phyloP scores from a whole-genome alignment of 2,797 vertebrate species.

The Rhincodon typus region DNA sequence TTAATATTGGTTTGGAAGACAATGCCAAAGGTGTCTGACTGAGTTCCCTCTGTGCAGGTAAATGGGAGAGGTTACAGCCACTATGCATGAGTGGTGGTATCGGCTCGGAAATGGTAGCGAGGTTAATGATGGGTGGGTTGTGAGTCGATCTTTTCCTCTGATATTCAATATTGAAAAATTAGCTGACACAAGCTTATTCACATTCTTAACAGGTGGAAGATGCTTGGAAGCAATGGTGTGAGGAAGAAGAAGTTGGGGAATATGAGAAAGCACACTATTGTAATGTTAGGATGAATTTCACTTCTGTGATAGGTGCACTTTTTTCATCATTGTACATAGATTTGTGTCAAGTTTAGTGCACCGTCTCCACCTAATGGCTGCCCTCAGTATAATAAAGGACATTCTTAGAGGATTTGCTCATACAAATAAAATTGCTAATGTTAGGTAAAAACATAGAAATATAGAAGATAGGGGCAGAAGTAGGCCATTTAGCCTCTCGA shows the following conservation, averaged over 20 bases:
- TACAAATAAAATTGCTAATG: too few relatives aligned
- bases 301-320: not conserved
- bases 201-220: not conserved
- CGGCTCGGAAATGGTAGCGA: too few relatives aligned
- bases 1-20: not conserved
- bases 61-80: not conserved
- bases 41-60: not conserved
- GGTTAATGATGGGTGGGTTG: not conserved
- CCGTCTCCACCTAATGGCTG: not conserved
- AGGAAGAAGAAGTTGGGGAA: not conserved
- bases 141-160: not conserved
- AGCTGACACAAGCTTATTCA: not conserved
- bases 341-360: not conserved
- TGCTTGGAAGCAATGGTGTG: not conserved
- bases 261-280: not conserved
- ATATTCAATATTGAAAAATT: not conserved
- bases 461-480: too few relatives aligned
- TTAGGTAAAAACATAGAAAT: too few relatives aligned
- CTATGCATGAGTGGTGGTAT: too few relatives aligned
- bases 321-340: not conserved
- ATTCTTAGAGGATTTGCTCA: too few relatives aligned
- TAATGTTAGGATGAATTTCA: not conserved
- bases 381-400: too few relatives aligned
- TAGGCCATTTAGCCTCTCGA: too few relatives aligned
- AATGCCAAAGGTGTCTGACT: not conserved